Conservation (phyloP, 1,140 invertebrate species). For the Apis florea region DNA sequence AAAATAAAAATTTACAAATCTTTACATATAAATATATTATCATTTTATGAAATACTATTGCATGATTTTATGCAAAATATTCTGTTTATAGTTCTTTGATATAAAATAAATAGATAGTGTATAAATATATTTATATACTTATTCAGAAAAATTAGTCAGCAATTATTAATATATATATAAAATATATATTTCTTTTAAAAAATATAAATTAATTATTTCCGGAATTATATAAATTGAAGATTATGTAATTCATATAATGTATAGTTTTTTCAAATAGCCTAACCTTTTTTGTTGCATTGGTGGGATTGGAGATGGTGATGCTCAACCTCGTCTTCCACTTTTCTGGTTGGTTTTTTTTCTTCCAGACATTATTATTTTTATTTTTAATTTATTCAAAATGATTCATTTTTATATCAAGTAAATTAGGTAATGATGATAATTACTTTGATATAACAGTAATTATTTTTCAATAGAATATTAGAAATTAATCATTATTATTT, state of each 20-base stretch:
- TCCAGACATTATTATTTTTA: background rate
- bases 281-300: constrained; percentile 3
- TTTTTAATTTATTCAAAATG: background rate
- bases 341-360: background rate
- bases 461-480: background rate
- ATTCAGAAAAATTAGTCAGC: background rate
- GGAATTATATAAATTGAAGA: background rate
- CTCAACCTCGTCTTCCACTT: background rate
- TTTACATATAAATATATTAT: background rate
- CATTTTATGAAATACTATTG: background rate
- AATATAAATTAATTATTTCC: background rate
- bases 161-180: background rate
- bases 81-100: background rate
- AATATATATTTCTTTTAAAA: background rate
- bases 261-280: background rate
- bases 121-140: background rate
- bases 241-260: constrained; percentile 1
- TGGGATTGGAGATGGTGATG: background rate
- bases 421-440: background rate
- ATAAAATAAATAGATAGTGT: background rate
- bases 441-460: background rate
- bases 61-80: constrained; percentile 33
- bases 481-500: background rate
- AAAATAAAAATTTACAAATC: background rate
- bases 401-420: background rate